Base-by-base conservation (phyloP, 2,888 invertebrate species). In the Graphium colonna region DNA sequence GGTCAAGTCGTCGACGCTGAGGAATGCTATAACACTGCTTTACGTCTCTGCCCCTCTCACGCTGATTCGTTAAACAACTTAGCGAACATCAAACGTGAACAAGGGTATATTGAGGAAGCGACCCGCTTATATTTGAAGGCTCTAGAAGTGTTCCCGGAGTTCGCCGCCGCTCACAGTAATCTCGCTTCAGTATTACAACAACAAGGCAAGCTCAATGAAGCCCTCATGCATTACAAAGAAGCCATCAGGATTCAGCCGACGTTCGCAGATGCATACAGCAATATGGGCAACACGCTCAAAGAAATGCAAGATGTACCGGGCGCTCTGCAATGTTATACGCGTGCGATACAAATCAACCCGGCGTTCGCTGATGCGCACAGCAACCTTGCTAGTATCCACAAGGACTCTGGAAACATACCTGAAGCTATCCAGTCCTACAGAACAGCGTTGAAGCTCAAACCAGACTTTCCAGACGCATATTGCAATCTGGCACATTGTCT, bases 311-410 rank as follows among this genome's bases (percentile, higher is more conserved):
- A 99, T 76, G 96, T 98, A 26, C 95, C 96, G 52, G 98, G 98
- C 0, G 99, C 99, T 7, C 84, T 99, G 58, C 98, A 98, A 76
- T 99, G 99, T 79, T 99, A 99, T 81, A 97, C 98, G 0, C 91
- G 99, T 65, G 99, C 99, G 9, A 99, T 99, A 69, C 98, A 98
- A 85, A 99, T 99, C 62, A 99, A 99, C 85, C 99, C 99, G 1
- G 98, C 98, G 1, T 99, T 99, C 82, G 99, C 99, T 36, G 99
- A 99, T 86, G 99, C 99, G 9, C 99, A 99, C 82, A 98, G 97
- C 77, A 99, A 99, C 82, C 92, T 99, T 68, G 99, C 99, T 38
- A 98, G 98, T 67, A 99, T 99, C 68, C 99, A 99, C 80, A 99
- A 99, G 89, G 99, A 99, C 82, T 97, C 97, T 38, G 99, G 99